phyloP scores from a whole-genome alignment of 2,888 invertebrate species.

The Girardia tigrina region DNA sequence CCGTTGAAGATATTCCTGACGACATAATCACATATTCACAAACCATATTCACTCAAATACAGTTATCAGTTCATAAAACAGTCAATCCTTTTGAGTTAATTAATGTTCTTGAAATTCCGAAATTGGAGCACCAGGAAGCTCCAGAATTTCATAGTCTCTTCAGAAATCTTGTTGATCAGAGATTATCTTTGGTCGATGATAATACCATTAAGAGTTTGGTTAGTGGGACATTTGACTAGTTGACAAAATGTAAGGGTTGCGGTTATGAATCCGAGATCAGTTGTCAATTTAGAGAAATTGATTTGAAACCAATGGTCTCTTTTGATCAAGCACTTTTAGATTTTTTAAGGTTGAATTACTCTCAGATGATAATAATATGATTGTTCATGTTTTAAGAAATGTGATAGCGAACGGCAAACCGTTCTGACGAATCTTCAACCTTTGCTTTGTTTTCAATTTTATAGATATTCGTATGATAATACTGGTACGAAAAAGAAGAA shows the following conservation, averaged over 20 bases:
- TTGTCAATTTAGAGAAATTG: slow-evolving; percentile 11
- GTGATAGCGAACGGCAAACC: slow-evolving; percentile 27
- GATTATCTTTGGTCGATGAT: slow-evolving; percentile 25
- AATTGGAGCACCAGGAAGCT: slow-evolving; percentile 27
- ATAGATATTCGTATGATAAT: slow-evolving; percentile 30
- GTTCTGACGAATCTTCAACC: slow-evolving; percentile 1
- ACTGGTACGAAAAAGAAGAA: slow-evolving; percentile 28
- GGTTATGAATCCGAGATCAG: not conserved
- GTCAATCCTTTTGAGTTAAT: slow-evolving; percentile 27
- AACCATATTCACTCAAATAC: slow-evolving; percentile 35
- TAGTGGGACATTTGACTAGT: not conserved
- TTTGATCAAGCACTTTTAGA: not conserved
- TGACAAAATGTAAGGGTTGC: slow-evolving; percentile 14
- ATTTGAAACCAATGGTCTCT: slow-evolving; percentile 3
- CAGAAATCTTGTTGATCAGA: slow-evolving; percentile 19
- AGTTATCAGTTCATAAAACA: slow-evolving; percentile 20
- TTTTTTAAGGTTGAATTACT: slow-evolving; percentile 25
- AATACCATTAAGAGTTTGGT: not conserved
- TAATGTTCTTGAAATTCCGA: not conserved
- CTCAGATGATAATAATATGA: slow-evolving; percentile 31
- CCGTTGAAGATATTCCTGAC: slow-evolving; percentile 25
- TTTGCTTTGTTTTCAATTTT: slow-evolving; percentile 27
- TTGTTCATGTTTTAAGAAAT: slow-evolving; percentile 25
- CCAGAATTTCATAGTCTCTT: slow-evolving; percentile 33
- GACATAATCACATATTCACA: slow-evolving; percentile 33